Conservation (phyloP, 2,888 invertebrate genomes). For the Phengaris alcon region DNA sequence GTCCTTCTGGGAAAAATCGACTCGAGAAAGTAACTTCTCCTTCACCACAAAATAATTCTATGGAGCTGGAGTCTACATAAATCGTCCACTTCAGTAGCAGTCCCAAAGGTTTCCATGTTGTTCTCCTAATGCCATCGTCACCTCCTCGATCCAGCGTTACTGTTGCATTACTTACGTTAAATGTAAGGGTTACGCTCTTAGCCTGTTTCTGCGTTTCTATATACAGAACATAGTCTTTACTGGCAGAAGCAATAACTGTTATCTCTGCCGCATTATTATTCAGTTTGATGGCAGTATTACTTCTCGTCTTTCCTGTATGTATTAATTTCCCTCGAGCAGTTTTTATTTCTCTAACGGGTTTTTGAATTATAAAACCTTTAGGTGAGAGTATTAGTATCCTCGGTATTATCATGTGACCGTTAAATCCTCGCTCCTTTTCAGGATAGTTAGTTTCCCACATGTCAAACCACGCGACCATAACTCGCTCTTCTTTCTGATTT, state of each 20-base stretch:
- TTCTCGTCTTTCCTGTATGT: slow-evolving; percentile 18
- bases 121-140: slow-evolving; percentile 52
- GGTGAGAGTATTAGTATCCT: slow-evolving; percentile 49
- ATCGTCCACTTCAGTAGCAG: slow-evolving; percentile 33
- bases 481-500: slow-evolving; percentile 45
- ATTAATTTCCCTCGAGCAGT: slow-evolving; percentile 20
- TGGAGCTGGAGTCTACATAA: slow-evolving; percentile 41
- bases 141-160: slow-evolving; percentile 58
- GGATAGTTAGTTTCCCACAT: slow-evolving; percentile 63
- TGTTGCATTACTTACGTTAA: slow-evolving; percentile 35
- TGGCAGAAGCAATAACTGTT: background rate
- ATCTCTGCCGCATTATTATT: slow-evolving; percentile 22
- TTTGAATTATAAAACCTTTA: slow-evolving; percentile 42
- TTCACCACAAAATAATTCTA: slow-evolving; percentile 42
- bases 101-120: slow-evolving; percentile 50
- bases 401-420: slow-evolving; percentile 57
- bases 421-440: slow-evolving; percentile 54
- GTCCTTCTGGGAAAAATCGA: slow-evolving; percentile 41
- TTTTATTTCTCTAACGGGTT: slow-evolving; percentile 47
- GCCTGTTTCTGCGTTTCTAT: slow-evolving; percentile 13
- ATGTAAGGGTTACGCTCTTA: slow-evolving; percentile 16
- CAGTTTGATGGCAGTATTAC: background rate
- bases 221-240: slow-evolving; percentile 4
- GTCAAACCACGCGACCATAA: slow-evolving; percentile 59
- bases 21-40: slow-evolving; percentile 44